Base-by-base conservation (phyloP, 2,888 invertebrate species). In the Pristionchus mayeri region DNA sequence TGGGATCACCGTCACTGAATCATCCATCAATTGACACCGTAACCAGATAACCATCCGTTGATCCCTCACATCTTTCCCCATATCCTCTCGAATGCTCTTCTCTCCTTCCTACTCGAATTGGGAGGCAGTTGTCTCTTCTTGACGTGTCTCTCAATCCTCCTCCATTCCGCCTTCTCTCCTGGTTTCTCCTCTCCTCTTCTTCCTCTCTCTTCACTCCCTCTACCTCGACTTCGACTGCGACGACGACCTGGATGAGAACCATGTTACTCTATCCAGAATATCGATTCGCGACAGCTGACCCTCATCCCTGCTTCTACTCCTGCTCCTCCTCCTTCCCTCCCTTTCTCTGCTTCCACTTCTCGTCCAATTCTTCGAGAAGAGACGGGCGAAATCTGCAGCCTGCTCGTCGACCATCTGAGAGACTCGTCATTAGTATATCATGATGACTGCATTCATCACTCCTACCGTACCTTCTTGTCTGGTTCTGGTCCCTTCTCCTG, bases 71-170 rank as follows among this genome's bases (percentile, higher is more conserved):
- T 57, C 52, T 80, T 57, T 57, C 80, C 80, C 80, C 57, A 80
- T 1, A 37, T 80, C 80, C 80, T 57, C 57, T 78, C 76, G 50
- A 78, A 78, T 50, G 76, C 76, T 21, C 76, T 27, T 50, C 76
- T 48, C 76, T 78, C 76, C 76, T 78, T 78, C 50, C 76, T 78
- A 50, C 76, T 78, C 21, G 76, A 48, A 78, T 78, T 78, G 30
- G 76, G 76, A 13, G 76, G 50, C 27, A 78, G 11, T 24, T 78
- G 76, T 30, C 76, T 37, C 34, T 7, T 78, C 50, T 78, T 78
- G 50, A 78, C 76, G 21, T 50, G 76, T 18, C 50, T 78, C 76
- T 48, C 76, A 30, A 78, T 78, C 34, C 76, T 78, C 50, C 76
- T 48, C 76, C 52, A 52, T 34, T 78, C 76, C 30, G 76, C 76